These are phyloP conservation scores for Clusia tigrina DNA, from an alignment of 2,888 invertebrate genomes.

Conservation along the genomic window DNA sequence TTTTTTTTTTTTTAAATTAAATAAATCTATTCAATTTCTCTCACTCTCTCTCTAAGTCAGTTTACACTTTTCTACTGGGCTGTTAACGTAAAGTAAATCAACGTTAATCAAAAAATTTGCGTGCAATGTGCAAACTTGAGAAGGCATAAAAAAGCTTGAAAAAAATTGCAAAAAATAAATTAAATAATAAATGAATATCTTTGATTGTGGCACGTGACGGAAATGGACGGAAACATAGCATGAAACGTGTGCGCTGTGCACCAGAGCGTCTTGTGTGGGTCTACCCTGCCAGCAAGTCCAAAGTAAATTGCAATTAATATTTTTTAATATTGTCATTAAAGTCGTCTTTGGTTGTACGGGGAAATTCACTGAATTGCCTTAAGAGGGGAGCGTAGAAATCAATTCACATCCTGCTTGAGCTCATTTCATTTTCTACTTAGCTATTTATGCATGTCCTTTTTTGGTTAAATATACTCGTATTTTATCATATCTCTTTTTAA, in stretches of 20 bases:
- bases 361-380: no score
- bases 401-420: no score
- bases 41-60: background rate
- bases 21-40: background rate
- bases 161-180: background rate
- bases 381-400: no score
- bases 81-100: background rate
- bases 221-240: background rate
- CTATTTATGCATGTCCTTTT: no score
- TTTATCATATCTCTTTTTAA: no score
- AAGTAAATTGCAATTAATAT: no score
- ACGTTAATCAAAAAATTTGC: no score
- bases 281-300: no score
- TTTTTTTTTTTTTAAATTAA: background rate
- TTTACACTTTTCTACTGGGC: background rate
- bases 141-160: background rate
- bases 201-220: conserved; percentile 5
- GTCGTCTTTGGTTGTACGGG: no score
- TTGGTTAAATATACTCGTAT: no score
- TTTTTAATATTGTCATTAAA: no score
- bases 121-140: background rate
- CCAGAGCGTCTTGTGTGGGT: background rate
- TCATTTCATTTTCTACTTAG: no score
- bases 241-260: conserved; percentile 1
- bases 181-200: background rate